These are phyloP conservation scores for Phortica variegata DNA, from an alignment of 1,140 invertebrate genomes.

Conservation along the genomic window DNA sequence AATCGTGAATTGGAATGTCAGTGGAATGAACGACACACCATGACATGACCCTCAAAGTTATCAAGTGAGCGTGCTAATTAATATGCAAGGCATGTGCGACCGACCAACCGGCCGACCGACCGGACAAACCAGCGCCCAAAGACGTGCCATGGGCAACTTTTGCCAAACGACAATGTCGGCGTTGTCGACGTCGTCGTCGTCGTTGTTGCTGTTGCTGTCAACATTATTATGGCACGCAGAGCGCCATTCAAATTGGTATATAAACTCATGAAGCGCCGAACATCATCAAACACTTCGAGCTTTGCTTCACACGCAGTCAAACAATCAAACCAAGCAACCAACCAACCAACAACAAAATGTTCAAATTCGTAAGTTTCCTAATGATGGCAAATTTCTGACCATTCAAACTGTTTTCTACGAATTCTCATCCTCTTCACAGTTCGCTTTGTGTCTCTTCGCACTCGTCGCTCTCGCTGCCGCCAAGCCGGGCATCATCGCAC, in stretches of 20 bases:
- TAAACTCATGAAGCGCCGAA: too few species aligned
- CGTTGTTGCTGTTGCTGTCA: too few species aligned
- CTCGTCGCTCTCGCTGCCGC: constrained; percentile 42
- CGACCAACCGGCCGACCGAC: constrained; percentile 3
- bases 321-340: constrained; percentile 23
- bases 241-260: too few species aligned
- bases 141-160: constrained; percentile 40
- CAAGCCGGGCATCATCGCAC: constrained; percentile 44
- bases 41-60: constrained; percentile 2
- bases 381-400: neutral
- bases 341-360: constrained; percentile 38
- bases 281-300: constrained; percentile 48
- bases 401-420: constrained; percentile 6
- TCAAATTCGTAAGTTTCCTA: constrained; percentile 51
- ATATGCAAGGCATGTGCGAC: neutral
- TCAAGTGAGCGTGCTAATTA: constrained; percentile 6
- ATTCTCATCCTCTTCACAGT: constrained; percentile 18
- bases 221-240: too few species aligned
- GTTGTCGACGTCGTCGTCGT: neutral
- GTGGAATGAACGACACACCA: constrained; percentile 8
- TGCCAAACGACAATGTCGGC: constrained; percentile 10
- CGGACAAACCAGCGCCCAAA: constrained; percentile 4
- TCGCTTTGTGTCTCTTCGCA: constrained; percentile 45
- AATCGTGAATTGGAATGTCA: constrained; percentile 3
- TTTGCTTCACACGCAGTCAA: constrained; percentile 11